phyloP scores from a whole-genome alignment of 1,140 invertebrate species.

The Apis laboriosa region DNA sequence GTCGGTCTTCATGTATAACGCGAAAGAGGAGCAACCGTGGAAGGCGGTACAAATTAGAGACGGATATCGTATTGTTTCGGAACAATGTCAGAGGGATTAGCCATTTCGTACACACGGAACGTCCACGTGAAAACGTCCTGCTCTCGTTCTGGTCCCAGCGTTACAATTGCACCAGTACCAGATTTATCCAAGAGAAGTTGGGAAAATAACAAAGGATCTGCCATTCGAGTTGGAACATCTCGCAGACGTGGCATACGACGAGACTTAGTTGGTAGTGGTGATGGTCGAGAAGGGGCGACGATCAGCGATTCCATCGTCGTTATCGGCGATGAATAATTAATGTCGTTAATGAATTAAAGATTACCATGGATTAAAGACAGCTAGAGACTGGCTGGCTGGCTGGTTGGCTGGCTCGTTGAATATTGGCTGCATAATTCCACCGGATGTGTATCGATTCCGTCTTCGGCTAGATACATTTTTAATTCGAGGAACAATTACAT shows the following conservation, averaged over 20 bases:
- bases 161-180: constrained; percentile 11
- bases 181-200: constrained; percentile 27
- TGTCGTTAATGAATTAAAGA: constrained; percentile 59
- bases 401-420: constrained; percentile 33
- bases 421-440: constrained; percentile 25
- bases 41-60: constrained; percentile 51
- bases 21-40: neutral
- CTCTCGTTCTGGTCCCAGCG: neutral
- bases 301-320: constrained; percentile 48
- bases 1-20: constrained; percentile 17
- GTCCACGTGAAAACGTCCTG: constrained; percentile 28
- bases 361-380: constrained; percentile 41
- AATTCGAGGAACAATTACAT: neutral
- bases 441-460: constrained; percentile 23
- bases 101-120: constrained; percentile 33
- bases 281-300: neutral
- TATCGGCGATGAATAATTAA: constrained; percentile 60
- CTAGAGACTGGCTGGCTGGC: constrained; percentile 1
- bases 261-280: neutral
- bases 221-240: neutral
- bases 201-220: constrained; percentile 19
- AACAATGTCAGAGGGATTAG: constrained; percentile 72
- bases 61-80: constrained; percentile 66
- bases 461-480: neutral
- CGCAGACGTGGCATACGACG: constrained; percentile 11